These are phyloP conservation scores for Ancistrus triradiatus DNA, from an alignment of 2,113 vertebrate species.

Conservation along the genomic window DNA sequence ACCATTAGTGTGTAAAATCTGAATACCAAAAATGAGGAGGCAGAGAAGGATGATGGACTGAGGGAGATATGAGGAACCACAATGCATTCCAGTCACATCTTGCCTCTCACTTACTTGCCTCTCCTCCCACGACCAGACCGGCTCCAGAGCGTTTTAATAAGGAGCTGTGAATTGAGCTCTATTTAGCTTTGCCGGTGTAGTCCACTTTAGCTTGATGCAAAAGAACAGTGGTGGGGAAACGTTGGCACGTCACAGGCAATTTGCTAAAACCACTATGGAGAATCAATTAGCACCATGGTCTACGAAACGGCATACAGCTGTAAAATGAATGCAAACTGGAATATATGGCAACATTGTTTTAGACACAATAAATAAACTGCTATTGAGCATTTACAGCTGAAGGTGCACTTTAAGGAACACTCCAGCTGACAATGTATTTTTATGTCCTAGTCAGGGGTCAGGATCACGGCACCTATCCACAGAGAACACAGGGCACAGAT, in stretches of 20 bases:
- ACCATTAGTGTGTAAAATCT: too few relatives aligned
- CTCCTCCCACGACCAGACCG: slow-evolving; percentile 37
- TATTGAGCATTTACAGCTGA: too few relatives aligned
- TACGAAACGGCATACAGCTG: slow-evolving; percentile 3
- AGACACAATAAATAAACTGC: neutral
- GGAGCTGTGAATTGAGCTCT: slow-evolving; percentile 41
- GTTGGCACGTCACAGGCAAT: slow-evolving; percentile 6
- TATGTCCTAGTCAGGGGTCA: too few relatives aligned
- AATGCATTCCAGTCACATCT: slow-evolving; percentile 36
- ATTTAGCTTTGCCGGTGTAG: slow-evolving; percentile 11
- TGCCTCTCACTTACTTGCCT: slow-evolving; percentile 22
- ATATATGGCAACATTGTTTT: neutral
- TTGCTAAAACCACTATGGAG: slow-evolving; percentile 4
- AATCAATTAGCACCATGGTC: slow-evolving; percentile 1
- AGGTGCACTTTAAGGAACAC: too few relatives aligned
- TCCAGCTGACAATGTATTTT: too few relatives aligned
- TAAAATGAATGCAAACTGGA: neutral
- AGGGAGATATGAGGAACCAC: slow-evolving; percentile 15
- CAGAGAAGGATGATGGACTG: neutral
- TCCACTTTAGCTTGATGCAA: slow-evolving; percentile 29
- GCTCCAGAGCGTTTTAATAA: slow-evolving; percentile 43
- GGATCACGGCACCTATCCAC: too few relatives aligned
- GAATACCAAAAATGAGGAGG: too few relatives aligned
- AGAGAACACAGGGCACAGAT: too few relatives aligned
- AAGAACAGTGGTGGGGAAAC: slow-evolving; percentile 12